phyloP scores from a whole-genome alignment of 2,113 vertebrate species.

The Bagarius yarrelli region DNA sequence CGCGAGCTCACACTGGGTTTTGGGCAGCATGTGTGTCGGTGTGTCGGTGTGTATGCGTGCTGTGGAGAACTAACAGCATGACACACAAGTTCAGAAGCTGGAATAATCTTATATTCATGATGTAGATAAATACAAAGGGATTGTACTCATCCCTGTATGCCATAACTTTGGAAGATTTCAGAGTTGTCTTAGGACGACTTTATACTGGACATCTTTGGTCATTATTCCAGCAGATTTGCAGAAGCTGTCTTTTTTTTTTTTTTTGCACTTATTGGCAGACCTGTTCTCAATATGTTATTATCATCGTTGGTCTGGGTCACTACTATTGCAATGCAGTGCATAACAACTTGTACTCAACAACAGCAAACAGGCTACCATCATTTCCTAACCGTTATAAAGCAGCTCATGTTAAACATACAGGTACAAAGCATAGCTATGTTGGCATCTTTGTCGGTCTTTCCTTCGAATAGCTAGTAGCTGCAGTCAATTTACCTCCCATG shows the following conservation, averaged over 20 bases:
- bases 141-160: not conserved
- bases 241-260: not conserved
- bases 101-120: not conserved
- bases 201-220: not conserved
- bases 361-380: not conserved
- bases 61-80: not conserved
- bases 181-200: not conserved
- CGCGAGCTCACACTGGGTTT: conserved; percentile 16
- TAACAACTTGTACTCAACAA: not conserved
- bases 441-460: not conserved
- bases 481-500: not conserved
- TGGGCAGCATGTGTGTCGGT: conserved; percentile 5
- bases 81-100: conserved; percentile 7
- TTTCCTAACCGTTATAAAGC: not conserved
- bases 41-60: not conserved
- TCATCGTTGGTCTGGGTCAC: not conserved
- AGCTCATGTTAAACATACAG: not conserved
- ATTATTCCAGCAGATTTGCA: not conserved
- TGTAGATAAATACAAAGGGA: not conserved
- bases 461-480: not conserved
- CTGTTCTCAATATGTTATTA: not conserved
- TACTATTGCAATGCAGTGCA: not conserved
- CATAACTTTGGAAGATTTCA: not conserved
- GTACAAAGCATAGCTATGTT: not conserved
- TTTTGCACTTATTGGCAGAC: not conserved